A percentile compares a stretch with the other conserved stretches of the same genome.
Conservation (phyloP, 2,888 invertebrate species). For the Sicus ferrugineus region DNA sequence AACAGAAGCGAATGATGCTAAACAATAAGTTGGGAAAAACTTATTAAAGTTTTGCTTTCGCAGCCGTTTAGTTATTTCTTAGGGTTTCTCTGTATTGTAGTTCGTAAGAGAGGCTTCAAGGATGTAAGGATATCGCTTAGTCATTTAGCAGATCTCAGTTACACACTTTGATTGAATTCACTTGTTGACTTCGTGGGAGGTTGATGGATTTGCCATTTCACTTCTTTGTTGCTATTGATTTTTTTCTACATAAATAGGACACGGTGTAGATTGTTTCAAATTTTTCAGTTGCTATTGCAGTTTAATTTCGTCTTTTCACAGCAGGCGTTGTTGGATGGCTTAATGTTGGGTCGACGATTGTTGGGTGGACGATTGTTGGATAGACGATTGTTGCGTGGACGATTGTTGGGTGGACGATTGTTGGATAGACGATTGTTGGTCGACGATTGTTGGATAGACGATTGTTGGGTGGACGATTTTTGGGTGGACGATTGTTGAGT, state of each 20-base stretch:
- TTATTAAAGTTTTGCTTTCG: too few species aligned
- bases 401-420: too few species aligned
- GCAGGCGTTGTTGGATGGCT: not conserved
- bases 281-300: slow-evolving; percentile 11
- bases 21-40: too few species aligned
- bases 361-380: not conserved
- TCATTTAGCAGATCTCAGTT: not conserved
- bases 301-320: slow-evolving; percentile 14
- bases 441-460: not conserved
- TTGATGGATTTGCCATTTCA: slow-evolving; percentile 48
- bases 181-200: slow-evolving; percentile 49
- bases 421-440: too few species aligned
- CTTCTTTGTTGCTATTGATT: not conserved
- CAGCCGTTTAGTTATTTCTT: too few species aligned
- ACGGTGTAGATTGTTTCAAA: not conserved
- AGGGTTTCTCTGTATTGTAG: too few species aligned
- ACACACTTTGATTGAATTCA: slow-evolving; percentile 37
- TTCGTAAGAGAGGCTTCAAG: not conserved
- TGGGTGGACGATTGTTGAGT: not conserved
- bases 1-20: too few species aligned
- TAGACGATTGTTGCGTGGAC: not conserved
- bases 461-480: not conserved
- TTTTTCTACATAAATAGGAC: not conserved
- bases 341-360: not conserved
- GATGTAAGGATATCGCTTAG: slow-evolving; percentile 15